Percentiles rank a stretch among this genome's conserved stretches.
Conservation (phyloP, 2,797 vertebrate species). For the Muscicapa comitata region DNA sequence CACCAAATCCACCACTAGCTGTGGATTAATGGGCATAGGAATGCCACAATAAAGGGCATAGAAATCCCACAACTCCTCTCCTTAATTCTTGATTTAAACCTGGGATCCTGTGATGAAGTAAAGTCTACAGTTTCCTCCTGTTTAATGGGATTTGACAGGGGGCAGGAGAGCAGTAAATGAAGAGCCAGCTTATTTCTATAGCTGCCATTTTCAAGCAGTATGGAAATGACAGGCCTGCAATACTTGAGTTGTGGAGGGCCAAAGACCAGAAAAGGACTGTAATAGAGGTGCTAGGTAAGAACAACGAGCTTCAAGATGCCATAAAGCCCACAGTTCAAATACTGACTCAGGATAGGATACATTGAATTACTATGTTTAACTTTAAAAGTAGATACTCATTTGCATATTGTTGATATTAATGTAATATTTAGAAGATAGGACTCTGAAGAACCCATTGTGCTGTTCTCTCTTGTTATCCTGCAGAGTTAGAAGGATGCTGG, state of each 20-base stretch:
- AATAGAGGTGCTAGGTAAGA: background rate
- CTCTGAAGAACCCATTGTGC: background rate
- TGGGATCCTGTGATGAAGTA: background rate
- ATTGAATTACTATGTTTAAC: background rate
- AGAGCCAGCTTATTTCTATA: background rate
- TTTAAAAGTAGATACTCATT: background rate
- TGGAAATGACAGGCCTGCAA: background rate
- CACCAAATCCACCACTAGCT: background rate
- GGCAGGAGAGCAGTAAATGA: background rate
- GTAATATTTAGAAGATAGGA: background rate
- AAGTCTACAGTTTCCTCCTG: background rate
- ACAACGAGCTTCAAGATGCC: background rate
- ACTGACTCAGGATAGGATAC: background rate
- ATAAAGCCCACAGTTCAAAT: background rate
- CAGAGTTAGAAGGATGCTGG: background rate
- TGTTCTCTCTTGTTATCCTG: background rate
- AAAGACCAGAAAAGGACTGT: background rate
- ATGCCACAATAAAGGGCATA: too few relatives aligned
- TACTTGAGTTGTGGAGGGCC: background rate
- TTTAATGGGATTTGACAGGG: background rate
- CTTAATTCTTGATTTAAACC: background rate
- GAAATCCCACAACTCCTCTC: background rate
- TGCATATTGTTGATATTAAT: background rate
- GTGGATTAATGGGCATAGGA: background rate
- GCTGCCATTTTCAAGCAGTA: background rate